Evolutionary conservation across 35 echinoderm and acorn worm species (phyloP), one percentile per base, ranked within the genome.

Genomic region (Ptychodera flava): DNA sequence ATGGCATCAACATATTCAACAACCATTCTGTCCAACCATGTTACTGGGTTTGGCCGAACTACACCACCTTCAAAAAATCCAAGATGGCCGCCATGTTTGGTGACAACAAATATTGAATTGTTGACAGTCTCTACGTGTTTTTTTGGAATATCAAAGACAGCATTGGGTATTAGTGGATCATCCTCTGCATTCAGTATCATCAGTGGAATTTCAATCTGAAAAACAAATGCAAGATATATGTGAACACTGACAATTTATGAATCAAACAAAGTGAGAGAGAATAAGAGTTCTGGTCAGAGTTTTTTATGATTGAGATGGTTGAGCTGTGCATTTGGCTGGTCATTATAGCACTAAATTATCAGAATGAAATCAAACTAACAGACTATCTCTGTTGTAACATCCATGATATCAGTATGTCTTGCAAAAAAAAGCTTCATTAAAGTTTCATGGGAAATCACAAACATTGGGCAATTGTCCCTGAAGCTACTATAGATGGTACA

Each of bases 31-130:
- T 99, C 96, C 92, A 99, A 76, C 96, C 96, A 99, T 0, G 93
- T 92, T 33, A 94, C 88, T 0, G 85, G 88, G 86, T 99, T 99
- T 31, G 96, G 85, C 38, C 37, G 83, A 29, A 99, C 28, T 35
- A 94, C 22, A 16, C 96, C 96, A 12, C 96, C 96, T 78, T 99
- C 96, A 64, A 94, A 99, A 88, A 94, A 99, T 33, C 96, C 96
- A 80, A 99, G 93, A 87, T 99, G 96, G 90, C 96, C 96, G 45
- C 96, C 96, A 82, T 99, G 96, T 85, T 94, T 99, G 88, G 96
- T 99, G 38, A 90, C 87, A 0, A 88, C 92, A 45, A 92, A 92
- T 32, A 99, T 88, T 14, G 92, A 92, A 78, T 94, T 92, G 53
- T 88, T 88, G 1, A 92, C 91, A 35, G 90, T 90, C 33, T 94